phyloP scores from a whole-genome alignment of 2,888 invertebrate species.

The Dorcus hopei region DNA sequence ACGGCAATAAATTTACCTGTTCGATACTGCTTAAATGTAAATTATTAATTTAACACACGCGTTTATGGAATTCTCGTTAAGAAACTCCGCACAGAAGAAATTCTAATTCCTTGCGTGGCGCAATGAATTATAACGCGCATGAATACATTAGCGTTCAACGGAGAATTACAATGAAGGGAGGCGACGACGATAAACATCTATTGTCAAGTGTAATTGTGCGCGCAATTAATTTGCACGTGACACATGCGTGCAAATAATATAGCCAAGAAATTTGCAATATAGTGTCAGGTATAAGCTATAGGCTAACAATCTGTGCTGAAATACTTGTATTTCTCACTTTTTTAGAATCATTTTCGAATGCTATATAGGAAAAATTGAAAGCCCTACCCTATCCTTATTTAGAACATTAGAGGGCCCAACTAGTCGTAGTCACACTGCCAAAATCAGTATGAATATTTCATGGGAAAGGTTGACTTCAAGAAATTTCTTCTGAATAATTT shows the following conservation, averaged over 20 bases:
- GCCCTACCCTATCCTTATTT: too few relatives aligned
- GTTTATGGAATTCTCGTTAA: background rate
- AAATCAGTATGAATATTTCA: too few relatives aligned
- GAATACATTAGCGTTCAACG: background rate
- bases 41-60: background rate
- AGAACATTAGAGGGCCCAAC: too few relatives aligned
- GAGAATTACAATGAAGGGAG: background rate
- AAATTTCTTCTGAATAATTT: too few relatives aligned
- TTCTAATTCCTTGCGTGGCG: background rate
- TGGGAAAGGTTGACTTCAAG: too few relatives aligned
- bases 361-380: too few relatives aligned
- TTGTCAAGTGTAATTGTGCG: conserved; percentile 10
- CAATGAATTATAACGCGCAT: background rate
- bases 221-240: conserved; percentile 12
- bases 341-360: too few relatives aligned
- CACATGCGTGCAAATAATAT: conserved; percentile 8
- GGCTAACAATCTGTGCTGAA: too few relatives aligned
- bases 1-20: too few relatives aligned
- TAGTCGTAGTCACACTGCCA: too few relatives aligned
- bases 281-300: background rate
- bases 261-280: conserved; percentile 4
- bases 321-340: too few relatives aligned
- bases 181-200: conserved; percentile 10
- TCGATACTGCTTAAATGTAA: too few relatives aligned
- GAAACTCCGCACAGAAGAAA: background rate